phyloP scores from a whole-genome alignment of 2,888 invertebrate genomes.

The Pheosia gnoma region DNA sequence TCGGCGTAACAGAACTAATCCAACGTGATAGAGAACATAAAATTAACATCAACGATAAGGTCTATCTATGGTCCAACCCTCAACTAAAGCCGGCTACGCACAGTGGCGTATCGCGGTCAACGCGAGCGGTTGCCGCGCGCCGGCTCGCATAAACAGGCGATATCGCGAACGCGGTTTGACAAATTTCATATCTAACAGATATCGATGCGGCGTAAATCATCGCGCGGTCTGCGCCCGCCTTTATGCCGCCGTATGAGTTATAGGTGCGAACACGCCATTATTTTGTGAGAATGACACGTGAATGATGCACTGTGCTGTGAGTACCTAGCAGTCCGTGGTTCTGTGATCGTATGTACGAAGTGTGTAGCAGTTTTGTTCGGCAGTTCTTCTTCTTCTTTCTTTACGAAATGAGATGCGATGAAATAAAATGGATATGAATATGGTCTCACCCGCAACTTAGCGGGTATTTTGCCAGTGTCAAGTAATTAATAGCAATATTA shows the following conservation, averaged over 20 bases:
- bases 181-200: slow-evolving; percentile 79
- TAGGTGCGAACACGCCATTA: slow-evolving; percentile 57
- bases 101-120: slow-evolving; percentile 10
- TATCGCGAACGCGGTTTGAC: slow-evolving; percentile 63
- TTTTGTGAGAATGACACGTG: slow-evolving; percentile 47
- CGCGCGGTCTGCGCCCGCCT: slow-evolving; percentile 52
- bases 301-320: slow-evolving; percentile 30
- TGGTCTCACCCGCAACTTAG: too few relatives aligned
- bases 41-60: too few relatives aligned
- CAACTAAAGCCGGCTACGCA: neutral
- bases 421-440: too few relatives aligned
- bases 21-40: too few relatives aligned
- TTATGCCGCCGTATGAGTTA: slow-evolving; percentile 53
- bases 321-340: neutral
- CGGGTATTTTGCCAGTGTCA: too few relatives aligned
- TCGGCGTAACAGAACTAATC: too few relatives aligned
- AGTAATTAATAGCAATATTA: too few relatives aligned
- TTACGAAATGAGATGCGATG: too few relatives aligned
- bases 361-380: neutral
- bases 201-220: slow-evolving; percentile 77
- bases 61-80: neutral
- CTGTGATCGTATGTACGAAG: too few relatives aligned
- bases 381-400: too few relatives aligned
- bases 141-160: slow-evolving; percentile 71
- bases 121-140: slow-evolving; percentile 34